Base-by-base conservation (phyloP, 2,113 vertebrate genomes). In the Python bivittatus region DNA sequence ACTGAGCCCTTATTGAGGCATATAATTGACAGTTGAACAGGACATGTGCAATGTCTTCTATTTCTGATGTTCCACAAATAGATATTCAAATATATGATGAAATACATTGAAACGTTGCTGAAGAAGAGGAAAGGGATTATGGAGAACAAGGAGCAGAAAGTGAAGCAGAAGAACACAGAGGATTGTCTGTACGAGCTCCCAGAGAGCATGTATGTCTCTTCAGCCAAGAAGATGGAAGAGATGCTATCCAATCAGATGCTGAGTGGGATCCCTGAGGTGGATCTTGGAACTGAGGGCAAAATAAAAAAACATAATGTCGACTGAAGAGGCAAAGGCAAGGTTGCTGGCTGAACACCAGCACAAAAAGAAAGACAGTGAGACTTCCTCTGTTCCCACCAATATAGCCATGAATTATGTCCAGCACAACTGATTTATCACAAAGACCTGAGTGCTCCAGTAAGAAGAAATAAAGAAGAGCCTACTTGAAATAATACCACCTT, bases 221-320 rank as follows among this genome's bases (percentile, higher is more conserved):
- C 99, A 0, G 99, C 99, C 86, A 99, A 99, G 97, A 99, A 99
- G 97, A 99, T 99, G 0, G 99, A 99, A 94, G 99, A 99, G 97
- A 99, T 99, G 99, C 97, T 99, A 53, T 99, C 99, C 96, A 99
- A 99, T 97, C 99, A 99, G 98, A 99, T 99, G 99, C 97, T 99
- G 91, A 99, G 99, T 0, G 99, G 99, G 83, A 99, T 99, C 95
- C 99, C 99, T 0, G 99, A 99, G 94, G 99, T 99, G 89, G 99
- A 99, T 94, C 97, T 99, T 0, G 99, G 99, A 92, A 99, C 99
- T 0, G 99, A 99, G 99, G 1, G 99, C 99, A 88, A 99, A 99
- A 96, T 99, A 99, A 86, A 99, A 99, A 96, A 99, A 99, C 92
- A 99, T 99, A 6, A 99, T 99, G 91, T 98, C 97, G 54, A 99